Percentiles rank a stretch among this genome's conserved stretches.
Evolutionary conservation across 2,888 invertebrate species (phyloP).

Genomic region (Ecdyonurus torrentis): DNA sequence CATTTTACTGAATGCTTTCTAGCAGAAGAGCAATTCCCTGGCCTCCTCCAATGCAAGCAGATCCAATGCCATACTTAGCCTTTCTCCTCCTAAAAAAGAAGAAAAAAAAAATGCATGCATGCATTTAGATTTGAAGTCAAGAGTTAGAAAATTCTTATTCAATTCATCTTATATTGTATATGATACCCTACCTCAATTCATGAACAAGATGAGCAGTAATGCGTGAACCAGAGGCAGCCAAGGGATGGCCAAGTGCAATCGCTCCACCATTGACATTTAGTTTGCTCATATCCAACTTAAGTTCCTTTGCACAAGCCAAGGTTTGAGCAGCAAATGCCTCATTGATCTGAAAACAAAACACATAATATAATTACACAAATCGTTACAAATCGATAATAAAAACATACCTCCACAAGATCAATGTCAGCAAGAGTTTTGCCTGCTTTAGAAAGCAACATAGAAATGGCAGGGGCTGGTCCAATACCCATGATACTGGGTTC

Average conservation of each 20-base stretch:
- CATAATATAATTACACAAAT: too few relatives aligned
- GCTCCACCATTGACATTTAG: conserved; percentile 93
- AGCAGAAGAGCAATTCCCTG: conserved; percentile 91
- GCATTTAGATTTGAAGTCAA: background rate
- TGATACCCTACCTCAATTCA: conserved; percentile 56
- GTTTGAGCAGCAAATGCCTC: conserved; percentile 97
- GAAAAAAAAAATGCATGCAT: conserved; percentile 8
- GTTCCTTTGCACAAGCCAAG: conserved; percentile 76
- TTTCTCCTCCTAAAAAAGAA: conserved; percentile 51
- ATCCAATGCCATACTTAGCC: conserved; percentile 75
- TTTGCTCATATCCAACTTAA: conserved; percentile 70
- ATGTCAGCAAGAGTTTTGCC: conserved; percentile 70
- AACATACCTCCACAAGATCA: conserved; percentile 73
- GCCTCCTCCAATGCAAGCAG: conserved; percentile 97
- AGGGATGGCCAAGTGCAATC: conserved; percentile 91
- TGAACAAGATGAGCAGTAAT: conserved; percentile 84
- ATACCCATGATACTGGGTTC: conserved; percentile 98
- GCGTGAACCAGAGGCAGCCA: conserved; percentile 86
- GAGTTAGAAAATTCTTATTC: background rate
- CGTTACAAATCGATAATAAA: background rate
- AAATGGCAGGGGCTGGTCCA: conserved; percentile 89
- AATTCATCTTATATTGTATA: conserved; percentile 2
- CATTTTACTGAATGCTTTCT: conserved; percentile 32
- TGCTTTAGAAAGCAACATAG: conserved; percentile 60
- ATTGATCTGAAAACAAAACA: too few relatives aligned